A percentile compares a stretch with the other conserved stretches of the same genome.
Evolutionary conservation across 1,140 invertebrate genomes (phyloP).

Genomic region (Pogonus chalceus): DNA sequence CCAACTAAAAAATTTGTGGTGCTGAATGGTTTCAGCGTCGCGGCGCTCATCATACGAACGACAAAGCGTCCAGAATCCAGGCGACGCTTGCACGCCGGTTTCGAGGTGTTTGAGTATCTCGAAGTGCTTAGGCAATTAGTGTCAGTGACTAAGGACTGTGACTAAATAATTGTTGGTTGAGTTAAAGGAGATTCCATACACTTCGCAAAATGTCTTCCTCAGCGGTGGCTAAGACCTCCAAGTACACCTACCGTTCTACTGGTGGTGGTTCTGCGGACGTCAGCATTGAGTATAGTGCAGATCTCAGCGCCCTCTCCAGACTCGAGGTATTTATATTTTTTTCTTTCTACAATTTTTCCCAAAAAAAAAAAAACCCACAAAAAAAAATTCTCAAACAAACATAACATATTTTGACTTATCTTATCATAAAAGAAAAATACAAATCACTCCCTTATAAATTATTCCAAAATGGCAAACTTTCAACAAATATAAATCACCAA

Average conservation of each 20-base stretch:
- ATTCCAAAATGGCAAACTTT: too few relatives aligned
- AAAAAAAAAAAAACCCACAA: too few relatives aligned
- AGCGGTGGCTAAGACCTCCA: conserved; percentile 71
- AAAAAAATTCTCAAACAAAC: too few relatives aligned
- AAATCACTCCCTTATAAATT: too few relatives aligned
- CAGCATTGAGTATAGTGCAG: conserved; percentile 87
- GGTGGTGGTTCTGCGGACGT: conserved; percentile 76
- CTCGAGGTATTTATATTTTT: conserved; percentile 66
- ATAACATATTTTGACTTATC: too few relatives aligned
- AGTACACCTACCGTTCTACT: conserved; percentile 78
- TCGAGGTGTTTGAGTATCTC: conserved; percentile 16
- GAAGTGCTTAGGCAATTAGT: neutral
- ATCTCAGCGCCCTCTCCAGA: conserved; percentile 82
- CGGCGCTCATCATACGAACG: conserved; percentile 34
- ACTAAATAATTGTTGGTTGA: neutral
- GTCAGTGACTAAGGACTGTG: neutral
- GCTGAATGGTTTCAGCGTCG: conserved; percentile 26
- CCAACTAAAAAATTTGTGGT: conserved; percentile 15
- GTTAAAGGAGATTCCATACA: conserved; percentile 14
- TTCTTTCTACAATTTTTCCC: neutral
- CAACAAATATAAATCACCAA: too few relatives aligned
- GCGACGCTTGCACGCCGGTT: conserved; percentile 33
- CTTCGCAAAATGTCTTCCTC: conserved; percentile 44
- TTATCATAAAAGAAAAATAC: too few relatives aligned
- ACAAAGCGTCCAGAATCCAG: conserved; percentile 32